Evolutionary conservation across 2,888 invertebrate genomes (phyloP).

Genomic region (Leptogaster cylindrica): DNA sequence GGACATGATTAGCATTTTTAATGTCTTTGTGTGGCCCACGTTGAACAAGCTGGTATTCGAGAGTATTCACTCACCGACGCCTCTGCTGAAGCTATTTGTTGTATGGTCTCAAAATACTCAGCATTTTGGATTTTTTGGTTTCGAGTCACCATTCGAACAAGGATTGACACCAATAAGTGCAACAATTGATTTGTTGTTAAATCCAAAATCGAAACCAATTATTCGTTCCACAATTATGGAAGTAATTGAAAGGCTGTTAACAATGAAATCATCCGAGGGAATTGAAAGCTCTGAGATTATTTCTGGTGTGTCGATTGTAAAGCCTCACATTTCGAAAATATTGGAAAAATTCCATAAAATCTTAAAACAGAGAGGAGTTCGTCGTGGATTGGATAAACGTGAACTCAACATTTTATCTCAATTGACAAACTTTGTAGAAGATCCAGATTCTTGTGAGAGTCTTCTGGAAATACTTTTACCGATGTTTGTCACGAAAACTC

Average conservation of each 20-base stretch:
- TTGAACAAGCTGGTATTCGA: slow-evolving; percentile 78
- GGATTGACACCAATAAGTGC: slow-evolving; percentile 68
- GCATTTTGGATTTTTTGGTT: slow-evolving; percentile 65
- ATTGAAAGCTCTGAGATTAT: slow-evolving; percentile 57
- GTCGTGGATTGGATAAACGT: slow-evolving; percentile 69
- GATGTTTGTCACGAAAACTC: slow-evolving; percentile 71
- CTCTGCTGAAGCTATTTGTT: slow-evolving; percentile 78
- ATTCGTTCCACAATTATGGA: slow-evolving; percentile 75
- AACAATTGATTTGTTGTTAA: slow-evolving; percentile 74
- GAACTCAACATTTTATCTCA: slow-evolving; percentile 78
- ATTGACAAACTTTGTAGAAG: slow-evolving; percentile 76
- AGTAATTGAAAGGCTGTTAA: slow-evolving; percentile 77
- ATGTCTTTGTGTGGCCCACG: slow-evolving; percentile 81
- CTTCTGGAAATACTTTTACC: slow-evolving; percentile 75
- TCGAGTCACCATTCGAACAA: background rate
- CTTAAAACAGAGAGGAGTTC: slow-evolving; percentile 67
- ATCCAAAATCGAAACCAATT: slow-evolving; percentile 68
- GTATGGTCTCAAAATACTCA: slow-evolving; percentile 82
- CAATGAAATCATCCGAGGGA: slow-evolving; percentile 60
- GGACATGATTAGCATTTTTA: slow-evolving; percentile 78
- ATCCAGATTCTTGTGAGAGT: slow-evolving; percentile 71
- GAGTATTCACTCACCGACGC: slow-evolving; percentile 82
- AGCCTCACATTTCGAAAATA: slow-evolving; percentile 75
- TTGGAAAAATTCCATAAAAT: slow-evolving; percentile 73
- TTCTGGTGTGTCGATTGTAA: slow-evolving; percentile 73